Evolutionary conservation across 2,113 vertebrate genomes (phyloP).

Genomic region (Martes martes): DNA sequence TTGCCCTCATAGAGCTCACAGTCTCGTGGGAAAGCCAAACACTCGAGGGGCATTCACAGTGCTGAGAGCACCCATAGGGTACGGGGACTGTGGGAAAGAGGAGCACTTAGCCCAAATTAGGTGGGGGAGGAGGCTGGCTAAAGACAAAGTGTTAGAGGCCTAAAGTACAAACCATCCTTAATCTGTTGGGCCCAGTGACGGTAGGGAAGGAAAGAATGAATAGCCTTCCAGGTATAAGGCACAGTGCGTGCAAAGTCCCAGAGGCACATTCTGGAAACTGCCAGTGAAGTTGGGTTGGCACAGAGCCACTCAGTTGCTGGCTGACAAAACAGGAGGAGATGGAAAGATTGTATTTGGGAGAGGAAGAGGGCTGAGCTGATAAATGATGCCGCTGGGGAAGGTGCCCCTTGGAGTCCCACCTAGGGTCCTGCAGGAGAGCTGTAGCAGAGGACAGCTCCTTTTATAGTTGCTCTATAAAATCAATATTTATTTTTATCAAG

Average conservation of each 20-base stretch:
- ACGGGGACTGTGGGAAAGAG: background rate
- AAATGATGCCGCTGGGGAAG: background rate
- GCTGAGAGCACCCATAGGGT: background rate
- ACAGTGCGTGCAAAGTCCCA: background rate
- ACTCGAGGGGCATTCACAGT: background rate
- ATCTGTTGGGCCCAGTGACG: background rate
- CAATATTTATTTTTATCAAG: slow-evolving; percentile 55
- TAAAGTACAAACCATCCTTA: background rate
- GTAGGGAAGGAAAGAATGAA: background rate
- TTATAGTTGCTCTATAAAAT: background rate
- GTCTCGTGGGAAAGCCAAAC: background rate
- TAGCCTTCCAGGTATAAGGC: background rate
- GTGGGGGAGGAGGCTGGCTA: background rate
- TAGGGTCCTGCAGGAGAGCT: background rate
- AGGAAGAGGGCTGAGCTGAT: background rate
- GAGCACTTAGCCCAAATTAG: background rate
- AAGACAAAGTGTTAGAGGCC: background rate
- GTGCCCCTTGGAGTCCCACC: background rate
- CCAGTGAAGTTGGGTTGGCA: background rate
- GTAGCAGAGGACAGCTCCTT: background rate
- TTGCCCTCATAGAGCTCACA: background rate
- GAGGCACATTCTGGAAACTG: background rate
- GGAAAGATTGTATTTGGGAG: background rate
- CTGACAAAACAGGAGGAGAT: background rate
- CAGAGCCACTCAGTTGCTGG: background rate